Evolutionary conservation across 1,140 invertebrate species (phyloP).

Genomic region (Pararge aegeria): DNA sequence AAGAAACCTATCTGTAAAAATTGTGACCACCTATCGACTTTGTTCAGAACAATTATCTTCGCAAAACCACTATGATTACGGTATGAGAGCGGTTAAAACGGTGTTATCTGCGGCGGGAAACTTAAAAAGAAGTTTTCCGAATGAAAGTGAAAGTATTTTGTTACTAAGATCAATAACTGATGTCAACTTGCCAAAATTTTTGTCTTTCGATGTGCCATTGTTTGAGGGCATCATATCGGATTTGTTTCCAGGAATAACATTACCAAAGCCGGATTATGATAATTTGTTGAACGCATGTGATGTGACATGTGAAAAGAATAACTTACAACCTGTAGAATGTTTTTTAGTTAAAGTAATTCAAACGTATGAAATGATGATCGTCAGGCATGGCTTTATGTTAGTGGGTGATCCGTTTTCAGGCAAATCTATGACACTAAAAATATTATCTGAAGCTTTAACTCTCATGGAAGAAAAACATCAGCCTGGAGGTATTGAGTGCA

Average conservation of each 20-base stretch:
- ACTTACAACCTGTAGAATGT: constrained; percentile 86
- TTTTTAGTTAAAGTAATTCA: constrained; percentile 90
- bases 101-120: constrained; percentile 90
- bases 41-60: constrained; percentile 96
- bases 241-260: constrained; percentile 90
- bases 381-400: constrained; percentile 96
- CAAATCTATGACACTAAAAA: constrained; percentile 88
- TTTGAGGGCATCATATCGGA: constrained; percentile 96
- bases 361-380: constrained; percentile 95
- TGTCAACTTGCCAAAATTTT: constrained; percentile 96
- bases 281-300: constrained; percentile 81
- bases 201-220: constrained; percentile 92
- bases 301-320: constrained; percentile 81
- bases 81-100: constrained; percentile 89
- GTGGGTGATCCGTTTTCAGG: constrained; percentile 93
- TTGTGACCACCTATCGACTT: constrained; percentile 94
- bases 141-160: constrained; percentile 89
- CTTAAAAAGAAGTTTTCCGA: constrained; percentile 90
- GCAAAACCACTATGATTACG: constrained; percentile 97
- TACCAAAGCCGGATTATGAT: constrained; percentile 88
- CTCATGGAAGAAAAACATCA: constrained; percentile 82
- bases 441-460: constrained; percentile 86
- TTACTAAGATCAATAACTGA: constrained; percentile 92
- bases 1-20: constrained; percentile 92
- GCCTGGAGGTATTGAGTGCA: constrained; percentile 82